Base-by-base conservation (phyloP, 2,888 invertebrate species). In the Coenonympha arcania region DNA sequence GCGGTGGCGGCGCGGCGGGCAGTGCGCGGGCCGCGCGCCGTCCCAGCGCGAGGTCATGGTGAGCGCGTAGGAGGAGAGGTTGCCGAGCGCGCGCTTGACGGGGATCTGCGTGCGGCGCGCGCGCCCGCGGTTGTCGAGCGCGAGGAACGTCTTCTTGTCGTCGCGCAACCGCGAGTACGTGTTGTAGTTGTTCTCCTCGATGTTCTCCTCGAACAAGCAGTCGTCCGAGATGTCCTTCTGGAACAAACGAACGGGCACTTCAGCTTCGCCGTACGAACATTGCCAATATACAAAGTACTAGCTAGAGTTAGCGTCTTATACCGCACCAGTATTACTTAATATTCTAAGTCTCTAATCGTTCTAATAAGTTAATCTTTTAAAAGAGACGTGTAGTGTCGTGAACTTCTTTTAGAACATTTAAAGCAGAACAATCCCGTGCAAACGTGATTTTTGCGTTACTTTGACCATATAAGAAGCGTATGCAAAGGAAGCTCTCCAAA, bases 131-230 rank as follows among this genome's bases (percentile, higher is more conserved):
- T 90, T 89, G 79, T 93, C 92, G 59, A 95, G 83, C 57, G 93
- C 95, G 77, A 95, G 86, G 85, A 92, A 95, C 43, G 92, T 92
- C 66, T 91, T 90, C 73, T 87, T 87, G 64, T 89, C 88, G 58
- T 80, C 87, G 58, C 83, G 76, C 79, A 92, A 89, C 75, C 91
- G 90, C 67, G 93, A 92, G 85, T 95, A 95, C 51, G 93, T 93
- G 79, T 94, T 95, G 87, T 94, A 95, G 77, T 93, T 91, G 80
- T 94, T 92, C 78, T 91, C 90, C 79, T 92, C 94, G 79, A 94
- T 91, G 74, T 90, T 92, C 87, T 95, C 95, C 84, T 93, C 93
- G 89, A 95, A 94, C 76, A 94, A 90, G 87, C 95, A 95, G 70
- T 93, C 92, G 75, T 92, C 91, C 73, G 91, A 91, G 88, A 92